Percentiles rank a stretch among this genome's conserved stretches.
Conservation (phyloP, 2,113 vertebrate genomes). For the Sitta europaea region DNA sequence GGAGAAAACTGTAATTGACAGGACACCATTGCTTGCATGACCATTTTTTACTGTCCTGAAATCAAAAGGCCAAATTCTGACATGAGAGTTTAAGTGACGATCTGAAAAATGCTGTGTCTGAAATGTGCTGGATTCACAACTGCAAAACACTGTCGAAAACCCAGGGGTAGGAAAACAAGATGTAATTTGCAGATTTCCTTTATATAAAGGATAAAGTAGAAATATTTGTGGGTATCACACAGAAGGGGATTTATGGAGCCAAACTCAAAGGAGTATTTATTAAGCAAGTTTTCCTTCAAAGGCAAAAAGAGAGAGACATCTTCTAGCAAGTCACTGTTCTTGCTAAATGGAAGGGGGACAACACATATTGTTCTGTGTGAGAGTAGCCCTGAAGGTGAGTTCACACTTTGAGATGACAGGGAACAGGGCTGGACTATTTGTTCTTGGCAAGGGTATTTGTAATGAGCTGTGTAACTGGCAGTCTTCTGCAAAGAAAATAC, state of each 20-base stretch:
- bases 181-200: neutral
- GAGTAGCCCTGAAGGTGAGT: neutral
- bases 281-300: neutral
- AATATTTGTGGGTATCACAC: neutral
- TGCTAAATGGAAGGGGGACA: neutral
- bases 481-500: neutral
- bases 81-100: neutral
- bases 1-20: neutral
- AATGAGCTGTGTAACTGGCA: neutral
- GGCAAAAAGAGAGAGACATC: neutral
- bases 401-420: neutral
- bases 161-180: neutral
- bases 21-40: neutral
- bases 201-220: neutral
- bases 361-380: neutral
- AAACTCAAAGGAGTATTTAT: neutral
- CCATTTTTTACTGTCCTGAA: neutral
- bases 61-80: neutral
- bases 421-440: neutral
- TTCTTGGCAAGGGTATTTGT: neutral
- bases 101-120: neutral
- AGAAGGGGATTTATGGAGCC: neutral
- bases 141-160: neutral
- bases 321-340: neutral
- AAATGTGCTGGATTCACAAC: neutral